Conservation (phyloP, 2,113 vertebrate species). For the Geococcyx californianus region DNA sequence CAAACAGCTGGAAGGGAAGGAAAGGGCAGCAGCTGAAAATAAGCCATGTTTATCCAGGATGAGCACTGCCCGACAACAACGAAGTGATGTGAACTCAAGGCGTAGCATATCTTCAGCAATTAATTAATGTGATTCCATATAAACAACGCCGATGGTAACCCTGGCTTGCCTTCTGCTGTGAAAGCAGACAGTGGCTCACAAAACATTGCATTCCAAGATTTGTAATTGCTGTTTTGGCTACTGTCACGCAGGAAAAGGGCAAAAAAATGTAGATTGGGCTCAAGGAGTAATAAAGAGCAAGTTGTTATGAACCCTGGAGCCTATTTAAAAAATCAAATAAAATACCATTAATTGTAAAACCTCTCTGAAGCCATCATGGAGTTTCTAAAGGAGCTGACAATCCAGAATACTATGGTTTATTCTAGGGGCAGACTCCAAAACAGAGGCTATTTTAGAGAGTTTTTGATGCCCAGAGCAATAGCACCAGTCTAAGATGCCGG, state of each 20-base stretch:
- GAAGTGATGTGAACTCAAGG: not conserved
- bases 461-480: not conserved
- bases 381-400: not conserved
- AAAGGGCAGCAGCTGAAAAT: constrained; percentile 38
- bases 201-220: not conserved
- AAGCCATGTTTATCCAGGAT: not conserved
- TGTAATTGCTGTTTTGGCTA: not conserved
- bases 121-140: not conserved
- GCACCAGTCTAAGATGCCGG: not conserved
- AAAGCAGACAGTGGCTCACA: not conserved
- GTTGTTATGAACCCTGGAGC: not conserved
- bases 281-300: not conserved
- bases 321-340: not conserved
- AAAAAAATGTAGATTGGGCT: not conserved
- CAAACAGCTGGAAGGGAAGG: constrained; percentile 33
- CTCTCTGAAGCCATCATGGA: not conserved
- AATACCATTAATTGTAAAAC: not conserved
- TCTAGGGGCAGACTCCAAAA: not conserved
- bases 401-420: not conserved
- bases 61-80: not conserved
- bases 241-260: not conserved
- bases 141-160: not conserved
- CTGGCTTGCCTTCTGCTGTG: not conserved
- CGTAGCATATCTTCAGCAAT: not conserved
- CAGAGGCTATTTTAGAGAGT: not conserved